Conservation (phyloP, 2,888 invertebrate genomes). For the Drepana falcataria region DNA sequence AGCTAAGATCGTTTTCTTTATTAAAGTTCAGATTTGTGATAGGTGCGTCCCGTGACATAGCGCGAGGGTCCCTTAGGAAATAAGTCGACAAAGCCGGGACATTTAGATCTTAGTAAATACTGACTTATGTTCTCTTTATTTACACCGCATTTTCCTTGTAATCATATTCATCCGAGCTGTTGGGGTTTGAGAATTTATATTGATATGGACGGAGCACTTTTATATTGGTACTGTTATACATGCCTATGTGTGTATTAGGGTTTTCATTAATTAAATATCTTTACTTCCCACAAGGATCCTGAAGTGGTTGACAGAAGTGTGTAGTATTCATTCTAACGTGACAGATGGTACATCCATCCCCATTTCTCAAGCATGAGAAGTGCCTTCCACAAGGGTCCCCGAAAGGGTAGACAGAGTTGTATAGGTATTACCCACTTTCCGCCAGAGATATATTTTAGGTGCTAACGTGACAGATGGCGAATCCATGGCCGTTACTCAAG, state of each 20-base stretch:
- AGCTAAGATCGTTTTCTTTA: constrained; percentile 50
- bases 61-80: constrained; percentile 57
- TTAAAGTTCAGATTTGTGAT: constrained; percentile 45
- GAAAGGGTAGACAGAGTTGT: too few species aligned
- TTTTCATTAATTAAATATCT: neutral
- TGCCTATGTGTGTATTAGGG: neutral
- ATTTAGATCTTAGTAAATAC: constrained; percentile 9
- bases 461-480: too few species aligned
- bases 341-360: too few species aligned
- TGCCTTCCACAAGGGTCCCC: too few species aligned
- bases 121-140: neutral
- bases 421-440: too few species aligned
- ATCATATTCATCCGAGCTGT: constrained; percentile 2
- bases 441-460: too few species aligned
- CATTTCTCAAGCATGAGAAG: too few species aligned
- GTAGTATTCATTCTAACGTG: too few species aligned
- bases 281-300: too few species aligned
- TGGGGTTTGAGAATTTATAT: neutral
- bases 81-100: constrained; percentile 42
- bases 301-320: too few species aligned
- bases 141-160: neutral
- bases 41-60: constrained; percentile 55
- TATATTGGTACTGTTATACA: too few species aligned
- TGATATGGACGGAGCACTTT: neutral
- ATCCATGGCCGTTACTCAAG: too few species aligned